phyloP scores from a whole-genome alignment of 2,113 vertebrate genomes.

The Fukomys damarensis region DNA sequence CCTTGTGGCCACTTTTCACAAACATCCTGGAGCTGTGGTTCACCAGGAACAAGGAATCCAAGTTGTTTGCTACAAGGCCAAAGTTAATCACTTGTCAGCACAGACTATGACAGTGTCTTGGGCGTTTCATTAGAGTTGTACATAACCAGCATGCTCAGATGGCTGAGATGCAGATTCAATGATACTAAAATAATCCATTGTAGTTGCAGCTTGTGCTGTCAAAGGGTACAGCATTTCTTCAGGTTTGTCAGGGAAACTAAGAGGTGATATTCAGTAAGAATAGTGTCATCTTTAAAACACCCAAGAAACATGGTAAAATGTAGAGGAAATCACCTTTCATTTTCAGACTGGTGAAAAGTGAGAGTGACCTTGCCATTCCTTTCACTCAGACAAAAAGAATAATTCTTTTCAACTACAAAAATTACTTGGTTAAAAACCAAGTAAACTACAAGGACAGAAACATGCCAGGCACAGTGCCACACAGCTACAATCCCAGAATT shows the following conservation, averaged over 20 bases:
- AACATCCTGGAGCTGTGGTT: slow-evolving; percentile 81
- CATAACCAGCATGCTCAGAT: slow-evolving; percentile 93
- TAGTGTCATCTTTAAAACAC: slow-evolving; percentile 88
- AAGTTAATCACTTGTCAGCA: slow-evolving; percentile 91
- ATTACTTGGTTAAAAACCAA: no score
- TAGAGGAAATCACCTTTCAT: slow-evolving; percentile 94
- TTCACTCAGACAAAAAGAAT: slow-evolving; percentile 94
- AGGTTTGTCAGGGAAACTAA: slow-evolving; percentile 91
- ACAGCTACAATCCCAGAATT: not conserved
- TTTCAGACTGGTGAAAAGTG: slow-evolving; percentile 83
- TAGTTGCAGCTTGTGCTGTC: slow-evolving; percentile 90
- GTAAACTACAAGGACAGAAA: no score
- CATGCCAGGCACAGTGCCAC: not conserved
- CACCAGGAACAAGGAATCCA: slow-evolving; percentile 93
- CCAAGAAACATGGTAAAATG: slow-evolving; percentile 92
- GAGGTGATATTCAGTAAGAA: slow-evolving; percentile 95
- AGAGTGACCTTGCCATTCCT: slow-evolving; percentile 93
- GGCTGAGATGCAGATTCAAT: slow-evolving; percentile 92
- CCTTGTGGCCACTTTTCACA: slow-evolving; percentile 92
- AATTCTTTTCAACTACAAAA: slow-evolving; percentile 58
- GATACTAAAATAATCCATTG: slow-evolving; percentile 90
- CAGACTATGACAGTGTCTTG: slow-evolving; percentile 95
- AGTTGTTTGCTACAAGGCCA: slow-evolving; percentile 92
- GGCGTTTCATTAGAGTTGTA: slow-evolving; percentile 95
- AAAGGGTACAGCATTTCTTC: slow-evolving; percentile 88